Evolutionary conservation across 2,797 vertebrate species (phyloP).

Genomic region (Hafferia zeledoni): DNA sequence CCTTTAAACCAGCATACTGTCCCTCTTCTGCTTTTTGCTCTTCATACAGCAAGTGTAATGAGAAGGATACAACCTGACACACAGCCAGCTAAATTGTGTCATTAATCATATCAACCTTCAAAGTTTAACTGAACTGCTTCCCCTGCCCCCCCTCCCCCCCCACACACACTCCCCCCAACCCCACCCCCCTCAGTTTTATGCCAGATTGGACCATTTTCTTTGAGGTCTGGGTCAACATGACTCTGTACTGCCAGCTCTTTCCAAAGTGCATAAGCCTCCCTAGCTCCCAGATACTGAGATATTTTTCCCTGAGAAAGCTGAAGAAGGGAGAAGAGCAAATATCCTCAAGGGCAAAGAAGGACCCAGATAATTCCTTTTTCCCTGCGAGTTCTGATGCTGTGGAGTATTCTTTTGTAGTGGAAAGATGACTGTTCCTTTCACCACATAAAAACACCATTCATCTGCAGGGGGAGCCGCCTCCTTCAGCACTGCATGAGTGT

Average conservation of each 20-base stretch:
- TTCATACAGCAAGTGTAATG: background rate
- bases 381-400: background rate
- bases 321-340: background rate
- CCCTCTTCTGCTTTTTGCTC: background rate
- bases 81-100: background rate
- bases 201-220: background rate
- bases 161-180: too few species aligned
- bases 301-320: background rate
- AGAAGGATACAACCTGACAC: background rate
- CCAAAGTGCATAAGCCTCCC: background rate
- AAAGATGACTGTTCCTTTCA: background rate
- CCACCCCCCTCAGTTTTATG: background rate
- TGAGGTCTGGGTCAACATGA: background rate
- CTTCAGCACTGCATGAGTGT: fast-evolving
- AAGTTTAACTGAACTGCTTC: background rate
- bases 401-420: background rate
- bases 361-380: background rate
- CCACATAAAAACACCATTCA: background rate
- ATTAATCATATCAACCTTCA: background rate
- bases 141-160: too few species aligned
- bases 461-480: background rate
- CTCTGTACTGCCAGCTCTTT: background rate
- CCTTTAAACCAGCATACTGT: background rate
- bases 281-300: background rate
- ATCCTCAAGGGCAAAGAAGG: background rate